phyloP scores from a whole-genome alignment of 2,888 invertebrate genomes.

The Idaea dimidiata region DNA sequence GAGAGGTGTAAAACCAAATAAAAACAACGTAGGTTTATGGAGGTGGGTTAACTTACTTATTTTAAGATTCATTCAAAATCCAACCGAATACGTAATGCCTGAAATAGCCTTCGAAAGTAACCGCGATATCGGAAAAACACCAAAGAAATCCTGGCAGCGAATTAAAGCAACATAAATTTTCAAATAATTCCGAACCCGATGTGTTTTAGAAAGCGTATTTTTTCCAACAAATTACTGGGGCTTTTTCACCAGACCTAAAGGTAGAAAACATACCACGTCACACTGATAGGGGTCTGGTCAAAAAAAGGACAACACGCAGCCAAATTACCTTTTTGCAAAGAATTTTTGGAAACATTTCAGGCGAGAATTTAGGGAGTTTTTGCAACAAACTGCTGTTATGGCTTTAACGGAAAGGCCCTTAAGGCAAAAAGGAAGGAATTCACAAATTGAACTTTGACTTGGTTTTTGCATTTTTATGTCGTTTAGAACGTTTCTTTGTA shows the following conservation, averaged over 20 bases:
- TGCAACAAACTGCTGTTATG: background rate
- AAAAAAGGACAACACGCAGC: constrained; percentile 1
- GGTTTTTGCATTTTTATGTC: background rate
- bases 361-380: background rate
- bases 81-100: background rate
- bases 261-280: background rate
- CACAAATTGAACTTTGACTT: constrained; percentile 1
- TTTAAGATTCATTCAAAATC: background rate
- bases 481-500: background rate
- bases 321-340: background rate
- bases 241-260: background rate
- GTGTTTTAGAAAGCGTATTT: background rate
- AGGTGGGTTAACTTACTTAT: too few relatives aligned
- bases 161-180: background rate
- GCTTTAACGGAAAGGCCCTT: background rate
- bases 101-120: background rate
- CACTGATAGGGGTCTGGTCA: background rate
- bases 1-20: background rate
- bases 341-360: background rate
- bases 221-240: background rate
- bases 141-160: background rate
- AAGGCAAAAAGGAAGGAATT: background rate
- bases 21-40: background rate
- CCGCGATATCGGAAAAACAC: background rate
- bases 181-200: background rate